Evolutionary conservation across 2,113 vertebrate species (phyloP).

Genomic region (Austrofundulus limnaeus): DNA sequence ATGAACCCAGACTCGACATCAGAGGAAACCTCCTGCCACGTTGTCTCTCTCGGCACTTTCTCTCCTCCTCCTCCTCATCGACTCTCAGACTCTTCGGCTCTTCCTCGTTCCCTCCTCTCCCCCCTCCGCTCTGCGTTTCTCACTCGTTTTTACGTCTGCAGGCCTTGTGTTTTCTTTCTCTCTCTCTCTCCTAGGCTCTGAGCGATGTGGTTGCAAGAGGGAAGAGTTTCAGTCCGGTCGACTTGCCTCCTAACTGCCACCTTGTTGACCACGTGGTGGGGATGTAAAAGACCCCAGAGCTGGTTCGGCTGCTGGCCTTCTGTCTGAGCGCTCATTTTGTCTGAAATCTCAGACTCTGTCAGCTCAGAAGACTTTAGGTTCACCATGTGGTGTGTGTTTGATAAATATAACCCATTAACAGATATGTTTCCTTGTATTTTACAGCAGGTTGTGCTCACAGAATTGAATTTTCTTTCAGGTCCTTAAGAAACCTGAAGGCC

Average conservation of each 20-base stretch:
- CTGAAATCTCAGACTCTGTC: neutral
- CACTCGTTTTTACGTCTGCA: neutral
- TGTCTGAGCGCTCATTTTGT: constrained; percentile 39
- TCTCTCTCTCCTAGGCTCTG: constrained; percentile 22
- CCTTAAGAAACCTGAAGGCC: too few relatives aligned
- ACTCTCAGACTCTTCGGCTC: constrained; percentile 44
- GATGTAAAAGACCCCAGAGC: constrained; percentile 27
- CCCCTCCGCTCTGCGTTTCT: constrained; percentile 20
- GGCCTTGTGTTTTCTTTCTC: constrained; percentile 8
- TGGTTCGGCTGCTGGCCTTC: constrained; percentile 29
- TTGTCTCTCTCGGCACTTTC: constrained; percentile 62
- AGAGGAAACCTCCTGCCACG: constrained; percentile 78
- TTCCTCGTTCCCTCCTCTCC: constrained; percentile 51
- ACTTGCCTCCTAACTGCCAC: constrained; percentile 68
- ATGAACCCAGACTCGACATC: constrained; percentile 64
- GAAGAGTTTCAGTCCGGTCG: constrained; percentile 50
- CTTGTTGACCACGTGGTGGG: constrained; percentile 52
- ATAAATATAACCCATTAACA: too few relatives aligned
- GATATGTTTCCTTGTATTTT: too few relatives aligned
- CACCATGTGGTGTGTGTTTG: too few relatives aligned
- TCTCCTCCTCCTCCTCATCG: constrained; percentile 33
- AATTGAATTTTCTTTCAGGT: too few relatives aligned
- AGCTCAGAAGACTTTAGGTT: too few relatives aligned
- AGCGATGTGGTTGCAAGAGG: constrained; percentile 23
- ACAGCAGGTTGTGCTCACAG: too few relatives aligned